Evolutionary conservation across 2,888 invertebrate genomes (phyloP), one percentile per base, ranked within the genome.

Genomic region (Pelosia muscerda): DNA sequence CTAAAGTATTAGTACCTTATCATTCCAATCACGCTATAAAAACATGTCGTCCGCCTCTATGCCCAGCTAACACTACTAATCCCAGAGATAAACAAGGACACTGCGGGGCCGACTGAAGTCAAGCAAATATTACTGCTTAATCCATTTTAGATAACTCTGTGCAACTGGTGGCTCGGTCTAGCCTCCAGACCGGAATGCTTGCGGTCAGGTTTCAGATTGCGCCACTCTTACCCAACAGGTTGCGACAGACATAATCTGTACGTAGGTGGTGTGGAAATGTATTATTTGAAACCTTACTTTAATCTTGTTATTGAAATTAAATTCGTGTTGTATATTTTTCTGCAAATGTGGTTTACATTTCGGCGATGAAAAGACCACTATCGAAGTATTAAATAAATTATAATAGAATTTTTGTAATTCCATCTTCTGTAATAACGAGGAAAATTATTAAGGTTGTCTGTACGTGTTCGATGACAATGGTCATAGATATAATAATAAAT

Each of bases 171-270:
- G 70, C 55, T 77, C 23, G 66, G 67, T 69, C 61, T 58, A 62
- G 61, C 65, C 34, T 63, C 69, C 62, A 68, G 74, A 72, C 60
- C 64, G 75, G 73, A 70, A 74, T 76, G 71, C 66, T 70, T 76
- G 83, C 71, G 84, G 84, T 78, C 69, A 69, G 72, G 75, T 66
- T 55, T 72, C 72, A 34, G 66, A 65, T 79, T 83, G 74, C 79
- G 69, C 72, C 70, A 80, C 78, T 72, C 72, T 73, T 74, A 70
- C 72, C 74, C 81, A 81, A 81, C 79, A 80, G 79, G 78, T 77
- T 77, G 67, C 56, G 58, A 53, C 26, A 31, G 54, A 13, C n/a
- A 19, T 63, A 8, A 28, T 62, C 8, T 28, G 19, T 53, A 53
- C 13, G 55, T 53, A 53, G 25, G 55, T 25, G n/a, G 49, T 49